Conservation (phyloP, 2,888 invertebrate genomes). For the Bruchidius siliquastri region DNA sequence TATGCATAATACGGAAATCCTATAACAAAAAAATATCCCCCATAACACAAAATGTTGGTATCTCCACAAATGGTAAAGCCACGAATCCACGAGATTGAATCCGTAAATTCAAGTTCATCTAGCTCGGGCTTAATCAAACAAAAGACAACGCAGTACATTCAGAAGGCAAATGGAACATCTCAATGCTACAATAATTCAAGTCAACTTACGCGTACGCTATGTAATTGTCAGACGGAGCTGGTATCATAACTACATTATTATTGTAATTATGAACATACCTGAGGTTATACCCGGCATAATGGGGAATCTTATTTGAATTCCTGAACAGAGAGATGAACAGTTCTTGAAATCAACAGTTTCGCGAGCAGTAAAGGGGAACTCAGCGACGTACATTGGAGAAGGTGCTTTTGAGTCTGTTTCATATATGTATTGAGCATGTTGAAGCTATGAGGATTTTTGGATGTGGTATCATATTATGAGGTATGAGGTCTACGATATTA, state of each 20-base stretch:
- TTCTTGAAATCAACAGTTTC: conserved; percentile 28
- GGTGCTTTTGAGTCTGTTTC: too few relatives aligned
- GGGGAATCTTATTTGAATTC: conserved; percentile 19
- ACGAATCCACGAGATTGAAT: too few relatives aligned
- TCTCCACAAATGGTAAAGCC: too few relatives aligned
- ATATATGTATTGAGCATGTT: too few relatives aligned
- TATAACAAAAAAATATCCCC: too few relatives aligned
- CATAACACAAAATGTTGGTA: too few relatives aligned
- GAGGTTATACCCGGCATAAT: conserved; percentile 25
- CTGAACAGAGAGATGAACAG: conserved; percentile 21
- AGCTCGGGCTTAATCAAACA: not conserved
- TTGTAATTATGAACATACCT: conserved; percentile 29
- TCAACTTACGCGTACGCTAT: conserved; percentile 4
- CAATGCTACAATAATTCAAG: conserved; percentile 10
- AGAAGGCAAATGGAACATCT: conserved; percentile 4
- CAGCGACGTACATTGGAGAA: not conserved
- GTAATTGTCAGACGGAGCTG: conserved; percentile 15
- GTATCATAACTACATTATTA: conserved; percentile 30
- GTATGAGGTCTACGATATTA: too few relatives aligned
- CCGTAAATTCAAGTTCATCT: not conserved
- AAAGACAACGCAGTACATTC: not conserved
- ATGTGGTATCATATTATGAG: too few relatives aligned
- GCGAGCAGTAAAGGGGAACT: not conserved
- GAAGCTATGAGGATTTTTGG: too few relatives aligned
- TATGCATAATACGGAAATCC: too few relatives aligned